Evolutionary conservation across 2,113 vertebrate genomes (phyloP).

Genomic region (Laticauda colubrina): DNA sequence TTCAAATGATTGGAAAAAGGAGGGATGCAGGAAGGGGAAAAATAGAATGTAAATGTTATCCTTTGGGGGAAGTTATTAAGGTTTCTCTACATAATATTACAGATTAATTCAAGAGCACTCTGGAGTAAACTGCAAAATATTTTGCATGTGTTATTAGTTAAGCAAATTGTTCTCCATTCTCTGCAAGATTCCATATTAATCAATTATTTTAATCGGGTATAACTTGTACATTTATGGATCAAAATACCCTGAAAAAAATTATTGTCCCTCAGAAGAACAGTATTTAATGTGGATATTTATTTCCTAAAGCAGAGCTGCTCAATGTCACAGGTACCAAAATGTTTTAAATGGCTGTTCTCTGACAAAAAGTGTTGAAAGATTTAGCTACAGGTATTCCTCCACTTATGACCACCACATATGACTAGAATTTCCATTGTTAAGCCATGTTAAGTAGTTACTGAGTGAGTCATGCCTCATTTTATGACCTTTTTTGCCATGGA

Average conservation of each 20-base stretch:
- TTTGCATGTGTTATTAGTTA: background rate
- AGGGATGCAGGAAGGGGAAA: rapidly evolving
- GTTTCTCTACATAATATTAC: background rate
- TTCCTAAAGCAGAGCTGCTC: background rate
- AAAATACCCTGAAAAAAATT: background rate
- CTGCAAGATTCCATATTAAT: background rate
- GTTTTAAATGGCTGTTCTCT: background rate
- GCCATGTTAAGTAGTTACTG: no score
- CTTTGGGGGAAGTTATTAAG: conserved; percentile 3
- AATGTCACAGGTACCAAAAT: background rate
- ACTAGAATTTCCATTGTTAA: no score
- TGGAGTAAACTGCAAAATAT: background rate
- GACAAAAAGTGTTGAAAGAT: background rate
- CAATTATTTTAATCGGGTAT: background rate
- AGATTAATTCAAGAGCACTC: background rate
- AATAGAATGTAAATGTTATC: background rate
- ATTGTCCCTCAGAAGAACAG: background rate
- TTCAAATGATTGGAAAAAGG: conserved; percentile 6
- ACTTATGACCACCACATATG: no score
- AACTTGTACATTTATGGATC: background rate
- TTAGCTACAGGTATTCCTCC: background rate
- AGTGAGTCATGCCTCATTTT: no score
- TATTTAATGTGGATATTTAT: background rate
- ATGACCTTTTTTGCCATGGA: background rate
- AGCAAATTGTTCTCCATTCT: background rate